Base-by-base conservation (phyloP, 2,888 invertebrate species). In the Himalopsyche tibetana region DNA sequence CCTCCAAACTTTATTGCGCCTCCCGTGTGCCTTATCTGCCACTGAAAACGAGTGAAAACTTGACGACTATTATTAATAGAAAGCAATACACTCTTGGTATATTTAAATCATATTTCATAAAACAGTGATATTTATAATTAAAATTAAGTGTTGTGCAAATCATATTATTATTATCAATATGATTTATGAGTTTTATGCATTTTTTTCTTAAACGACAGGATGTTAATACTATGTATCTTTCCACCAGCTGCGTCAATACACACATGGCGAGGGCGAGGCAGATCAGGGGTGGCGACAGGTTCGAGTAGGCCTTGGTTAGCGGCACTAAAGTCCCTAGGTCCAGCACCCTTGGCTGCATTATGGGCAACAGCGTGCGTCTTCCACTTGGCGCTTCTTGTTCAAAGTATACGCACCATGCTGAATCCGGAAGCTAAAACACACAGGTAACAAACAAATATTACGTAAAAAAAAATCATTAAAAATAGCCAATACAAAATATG, bases 341-440 rank as follows among this genome's bases (percentile, higher is more conserved):
- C 91, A 9, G 89, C 91, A 4, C 91, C 91, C 0, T 88, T 92
- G 19, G 90, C 91, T 86, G 91, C 93, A 56, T 91, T 94, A 19
- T 95, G 94, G 94, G 92, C 93, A 0, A 92, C 93, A 0, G 94
- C 94, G 0, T 93, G 93, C n/a, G 93, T 93, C 80, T 90, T 94
- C 74, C 92, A 94, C 17, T 89, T 93, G 2, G 93, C 94, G 0
- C 91, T 95, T 15, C 91, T 94, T 0, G 93, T 94, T 9, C 94
- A 94, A 88, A 93, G 94, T 89, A 91, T 92, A 56, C 91, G 93
- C 88, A 94, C 94, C 4, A 92, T 94, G 88, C 87, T 93, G 55
- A 91, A 92, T 15, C 63, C 63, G 28, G 63, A 63, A 63, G n/a
- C 63, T 3, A 63, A 63, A 15, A 84, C 51, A 9, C 36, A 28